Conservation (phyloP, 1,140 invertebrate species). For the Anastatus disparis region DNA sequence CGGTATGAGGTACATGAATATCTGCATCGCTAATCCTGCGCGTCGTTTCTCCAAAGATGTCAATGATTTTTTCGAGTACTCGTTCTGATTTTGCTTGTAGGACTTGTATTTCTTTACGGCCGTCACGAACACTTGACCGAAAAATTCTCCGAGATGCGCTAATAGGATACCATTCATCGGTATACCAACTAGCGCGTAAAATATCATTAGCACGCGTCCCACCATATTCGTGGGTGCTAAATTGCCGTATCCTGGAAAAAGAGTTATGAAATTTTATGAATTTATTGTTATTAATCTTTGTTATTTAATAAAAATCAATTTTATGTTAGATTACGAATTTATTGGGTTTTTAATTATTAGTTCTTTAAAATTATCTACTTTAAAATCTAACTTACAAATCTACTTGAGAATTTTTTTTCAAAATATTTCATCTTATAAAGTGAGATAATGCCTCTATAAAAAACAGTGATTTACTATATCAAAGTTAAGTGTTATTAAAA, state of each 20-base stretch:
- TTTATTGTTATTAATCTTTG: no score
- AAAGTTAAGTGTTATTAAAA: no score
- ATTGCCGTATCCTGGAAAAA: slow-evolving; percentile 85
- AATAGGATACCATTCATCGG: slow-evolving; percentile 91
- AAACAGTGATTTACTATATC: no score
- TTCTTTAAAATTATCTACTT: no score
- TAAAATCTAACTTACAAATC: no score
- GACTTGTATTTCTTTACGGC: slow-evolving; percentile 82
- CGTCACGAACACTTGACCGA: slow-evolving; percentile 79
- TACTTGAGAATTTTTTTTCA: no score
- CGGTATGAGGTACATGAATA: slow-evolving; percentile 82
- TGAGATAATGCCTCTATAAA: no score
- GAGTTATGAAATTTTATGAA: no score
- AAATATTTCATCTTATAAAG: no score
- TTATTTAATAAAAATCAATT: no score
- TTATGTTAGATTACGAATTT: no score
- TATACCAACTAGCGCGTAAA: slow-evolving; percentile 94
- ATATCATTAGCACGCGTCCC: slow-evolving; percentile 88
- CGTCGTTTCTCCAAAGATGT: slow-evolving; percentile 71
- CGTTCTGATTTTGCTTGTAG: slow-evolving; percentile 71
- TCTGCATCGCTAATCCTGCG: slow-evolving; percentile 78
- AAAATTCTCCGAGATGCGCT: slow-evolving; percentile 82
- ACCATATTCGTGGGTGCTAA: slow-evolving; percentile 84
- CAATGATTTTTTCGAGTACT: slow-evolving; percentile 52
- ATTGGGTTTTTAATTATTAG: no score